Evolutionary conservation across 2,888 invertebrate species (phyloP).

Genomic region (Pycnomerus fuliginosus): DNA sequence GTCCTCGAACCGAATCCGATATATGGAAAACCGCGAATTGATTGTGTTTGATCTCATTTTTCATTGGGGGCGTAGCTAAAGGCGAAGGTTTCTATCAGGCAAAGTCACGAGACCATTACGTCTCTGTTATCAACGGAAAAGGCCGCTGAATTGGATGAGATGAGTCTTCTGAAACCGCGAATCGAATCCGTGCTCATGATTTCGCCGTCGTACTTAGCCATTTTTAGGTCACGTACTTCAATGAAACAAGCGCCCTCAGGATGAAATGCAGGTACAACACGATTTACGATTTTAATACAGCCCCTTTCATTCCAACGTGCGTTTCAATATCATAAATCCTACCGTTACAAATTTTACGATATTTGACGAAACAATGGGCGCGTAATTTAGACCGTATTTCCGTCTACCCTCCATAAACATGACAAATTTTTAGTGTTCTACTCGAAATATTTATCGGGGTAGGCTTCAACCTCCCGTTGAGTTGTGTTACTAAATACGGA

Average conservation of each 20-base stretch:
- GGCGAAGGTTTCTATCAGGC: conserved; percentile 9
- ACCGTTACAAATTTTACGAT: conserved; percentile 35
- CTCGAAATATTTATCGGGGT: conserved; percentile 13
- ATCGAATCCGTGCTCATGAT: conserved; percentile 38
- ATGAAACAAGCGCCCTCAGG: conserved; percentile 7
- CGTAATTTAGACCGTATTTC: conserved; percentile 12
- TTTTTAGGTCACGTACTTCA: conserved; percentile 39
- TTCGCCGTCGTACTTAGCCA: conserved; percentile 33
- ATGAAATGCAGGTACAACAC: conserved; percentile 26
- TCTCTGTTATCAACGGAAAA: conserved; percentile 26
- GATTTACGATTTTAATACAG: conserved; percentile 28
- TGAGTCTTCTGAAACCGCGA: conserved; percentile 27
- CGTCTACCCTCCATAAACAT: conserved; percentile 13
- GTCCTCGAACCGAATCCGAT: conserved; percentile 31
- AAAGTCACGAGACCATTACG: conserved; percentile 27
- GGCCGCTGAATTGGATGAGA: conserved; percentile 23
- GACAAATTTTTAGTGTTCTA: conserved; percentile 18
- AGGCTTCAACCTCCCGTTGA: conserved; percentile 5
- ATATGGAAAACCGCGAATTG: conserved; percentile 40
- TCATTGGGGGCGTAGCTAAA: conserved; percentile 26
- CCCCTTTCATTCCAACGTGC: conserved; percentile 1
- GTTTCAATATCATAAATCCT: conserved; percentile 32
- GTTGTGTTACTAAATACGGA: conserved; percentile 11
- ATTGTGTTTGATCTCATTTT: conserved; percentile 43
- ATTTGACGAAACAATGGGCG: conserved; percentile 33